A percentile compares a stretch with the other conserved stretches of the same genome.
These are phyloP conservation scores for Miichthys miiuy DNA, from an alignment of 2,797 vertebrate genomes.

Conservation along the genomic window DNA sequence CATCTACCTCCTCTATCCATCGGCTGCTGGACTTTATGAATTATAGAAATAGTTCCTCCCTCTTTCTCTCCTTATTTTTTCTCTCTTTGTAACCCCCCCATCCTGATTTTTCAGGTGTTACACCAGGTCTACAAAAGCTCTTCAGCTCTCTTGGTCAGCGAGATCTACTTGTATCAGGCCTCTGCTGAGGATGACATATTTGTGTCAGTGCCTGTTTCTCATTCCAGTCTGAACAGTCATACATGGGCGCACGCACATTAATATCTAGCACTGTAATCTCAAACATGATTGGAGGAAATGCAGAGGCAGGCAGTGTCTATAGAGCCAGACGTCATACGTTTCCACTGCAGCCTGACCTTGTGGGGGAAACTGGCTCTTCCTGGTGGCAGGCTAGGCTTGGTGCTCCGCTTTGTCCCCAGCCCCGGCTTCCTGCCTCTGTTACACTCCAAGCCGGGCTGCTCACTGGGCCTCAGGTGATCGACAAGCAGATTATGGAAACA, in stretches of 20 bases:
- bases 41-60: slow-evolving; percentile 24
- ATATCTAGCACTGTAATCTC: slow-evolving; percentile 34
- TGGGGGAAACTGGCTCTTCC: slow-evolving; percentile 80
- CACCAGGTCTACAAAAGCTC: slow-evolving; percentile 27
- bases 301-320: slow-evolving; percentile 51
- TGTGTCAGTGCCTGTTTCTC: slow-evolving; percentile 71
- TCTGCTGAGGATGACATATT: slow-evolving; percentile 68
- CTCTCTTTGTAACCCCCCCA: slow-evolving; percentile 24
- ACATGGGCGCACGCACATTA: slow-evolving; percentile 39
- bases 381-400: slow-evolving; percentile 70
- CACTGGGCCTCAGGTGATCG: slow-evolving; percentile 79
- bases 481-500: slow-evolving; percentile 84
- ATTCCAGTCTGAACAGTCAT: slow-evolving; percentile 68
- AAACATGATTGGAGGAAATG: slow-evolving; percentile 61
- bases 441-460: slow-evolving; percentile 54
- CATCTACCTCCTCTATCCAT: not conserved
- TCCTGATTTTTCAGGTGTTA: slow-evolving; percentile 44
- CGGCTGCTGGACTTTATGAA: slow-evolving; percentile 1
- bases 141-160: slow-evolving; percentile 48
- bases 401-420: slow-evolving; percentile 71
- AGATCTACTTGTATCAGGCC: slow-evolving; percentile 56
- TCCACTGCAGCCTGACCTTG: slow-evolving; percentile 75
- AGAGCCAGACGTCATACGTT: slow-evolving; percentile 54
- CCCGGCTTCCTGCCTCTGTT: slow-evolving; percentile 76
- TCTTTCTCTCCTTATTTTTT: not conserved